Base-by-base conservation (phyloP, 1,140 invertebrate genomes). In the Tribolium castaneum region DNA sequence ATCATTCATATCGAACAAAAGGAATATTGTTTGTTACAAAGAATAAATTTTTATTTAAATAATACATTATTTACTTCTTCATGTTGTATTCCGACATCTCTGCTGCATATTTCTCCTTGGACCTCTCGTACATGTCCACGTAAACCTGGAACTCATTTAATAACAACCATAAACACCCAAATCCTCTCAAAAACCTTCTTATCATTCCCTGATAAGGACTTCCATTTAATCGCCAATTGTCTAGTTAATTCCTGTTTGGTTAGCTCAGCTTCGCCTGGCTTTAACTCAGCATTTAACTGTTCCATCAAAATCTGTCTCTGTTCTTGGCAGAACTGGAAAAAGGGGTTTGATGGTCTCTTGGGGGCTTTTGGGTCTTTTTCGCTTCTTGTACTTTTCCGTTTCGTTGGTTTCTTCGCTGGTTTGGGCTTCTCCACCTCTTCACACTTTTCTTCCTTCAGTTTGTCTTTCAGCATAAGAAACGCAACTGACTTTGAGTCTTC, bases 281-380 rank as follows among this genome's bases (percentile, higher is more conserved):
- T 87, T 52, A 87, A 80, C 79, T 90, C 89, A 16, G 89, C 87
- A 83, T 85, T 83, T 81, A 90, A 85, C 82, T 93, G 89, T 82
- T 92, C 92, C 87, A 93, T 90, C n/a, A 94, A 89, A 22, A 93
- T 86, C 35, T 88, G 92, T 79, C 93, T 88, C 85, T 94, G 93
- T 82, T 94, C 93, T 87, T 94, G 93, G 82, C 93, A 94, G 86
- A 94, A 94, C 87, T 94, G 92, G 80, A 94, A 94, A 85, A 94
- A 94, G 66, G 93, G 93, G 90, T 94, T 94, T 35, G 92, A 93
- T 0, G 93, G 93, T 79, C 93, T 89, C 83, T 95, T 95, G 3
- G 94, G 93, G 35, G 93, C 93, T 87, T 93, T 94, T 1, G 93
- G 93, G 88, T 94, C 93, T 83, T 87, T 89, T 84, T 91, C 90